Evolutionary conservation across 2,113 vertebrate genomes (phyloP).

Genomic region (Passerina amoena): DNA sequence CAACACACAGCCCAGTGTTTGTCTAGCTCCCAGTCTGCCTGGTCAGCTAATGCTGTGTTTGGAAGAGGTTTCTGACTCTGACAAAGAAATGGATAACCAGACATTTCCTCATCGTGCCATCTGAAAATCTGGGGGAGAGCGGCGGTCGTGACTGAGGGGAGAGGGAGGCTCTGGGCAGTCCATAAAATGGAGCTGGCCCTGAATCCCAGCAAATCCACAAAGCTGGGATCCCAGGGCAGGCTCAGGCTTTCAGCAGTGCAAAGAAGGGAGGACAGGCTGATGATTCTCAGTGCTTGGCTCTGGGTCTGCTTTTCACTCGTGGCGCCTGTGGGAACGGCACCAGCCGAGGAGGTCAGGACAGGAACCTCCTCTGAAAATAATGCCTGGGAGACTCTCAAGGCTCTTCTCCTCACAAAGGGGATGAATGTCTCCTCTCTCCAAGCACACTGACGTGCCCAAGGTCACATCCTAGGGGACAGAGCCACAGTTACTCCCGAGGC

Average conservation of each 20-base stretch:
- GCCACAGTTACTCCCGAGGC: background rate
- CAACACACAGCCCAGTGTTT: constrained; percentile 67
- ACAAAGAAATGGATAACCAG: constrained; percentile 73
- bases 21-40: constrained; percentile 75
- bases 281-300: background rate
- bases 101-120: constrained; percentile 65
- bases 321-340: background rate
- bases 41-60: constrained; percentile 78
- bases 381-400: background rate
- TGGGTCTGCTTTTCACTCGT: background rate
- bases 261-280: background rate
- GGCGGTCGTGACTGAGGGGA: background rate
- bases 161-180: background rate
- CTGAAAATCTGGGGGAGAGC: constrained; percentile 14
- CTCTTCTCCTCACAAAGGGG: background rate
- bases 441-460: background rate
- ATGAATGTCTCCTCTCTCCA: background rate
- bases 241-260: background rate
- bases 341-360: background rate
- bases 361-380: background rate
- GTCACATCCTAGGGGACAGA: background rate
- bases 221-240: background rate
- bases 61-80: constrained; percentile 72
- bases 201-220: constrained; percentile 15
- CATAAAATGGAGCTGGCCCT: background rate